Conservation (phyloP, 2,888 invertebrate species). For the Drosophila maculinotata region DNA sequence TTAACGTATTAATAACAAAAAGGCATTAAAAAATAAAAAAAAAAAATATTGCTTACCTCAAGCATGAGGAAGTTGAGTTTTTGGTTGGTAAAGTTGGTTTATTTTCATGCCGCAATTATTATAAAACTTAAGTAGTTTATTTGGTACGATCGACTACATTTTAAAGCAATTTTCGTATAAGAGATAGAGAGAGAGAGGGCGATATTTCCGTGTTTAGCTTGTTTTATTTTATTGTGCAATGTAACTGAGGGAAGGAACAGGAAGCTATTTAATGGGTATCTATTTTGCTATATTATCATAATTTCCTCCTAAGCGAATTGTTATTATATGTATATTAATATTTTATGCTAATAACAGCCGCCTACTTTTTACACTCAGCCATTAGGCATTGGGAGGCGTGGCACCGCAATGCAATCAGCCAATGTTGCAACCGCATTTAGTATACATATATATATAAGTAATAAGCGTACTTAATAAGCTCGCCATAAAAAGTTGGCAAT, state of each 20-base stretch:
- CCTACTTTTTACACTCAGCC: slow-evolving; percentile 19
- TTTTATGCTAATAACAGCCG: slow-evolving; percentile 7
- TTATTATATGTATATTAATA: neutral
- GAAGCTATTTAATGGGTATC: slow-evolving; percentile 4
- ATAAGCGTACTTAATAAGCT: slow-evolving; percentile 38
- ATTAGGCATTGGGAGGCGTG: slow-evolving; percentile 32
- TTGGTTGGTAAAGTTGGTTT: too few relatives aligned
- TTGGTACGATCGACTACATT: too few relatives aligned
- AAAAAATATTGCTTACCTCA: too few relatives aligned
- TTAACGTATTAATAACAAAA: too few relatives aligned
- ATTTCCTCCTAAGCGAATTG: slow-evolving; percentile 5
- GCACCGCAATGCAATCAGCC: slow-evolving; percentile 6
- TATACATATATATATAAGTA: slow-evolving; percentile 9
- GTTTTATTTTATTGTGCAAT: neutral
- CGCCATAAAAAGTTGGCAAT: slow-evolving; percentile 61
- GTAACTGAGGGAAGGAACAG: too few relatives aligned
- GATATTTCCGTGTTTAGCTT: too few relatives aligned
- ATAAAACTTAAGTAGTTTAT: too few relatives aligned
- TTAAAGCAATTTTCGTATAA: too few relatives aligned
- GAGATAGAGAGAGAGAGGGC: too few relatives aligned
- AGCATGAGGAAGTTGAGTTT: too few relatives aligned
- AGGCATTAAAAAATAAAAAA: too few relatives aligned
- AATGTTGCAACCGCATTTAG: slow-evolving; percentile 43
- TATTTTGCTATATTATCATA: neutral
- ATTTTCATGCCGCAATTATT: too few relatives aligned